phyloP scores from a whole-genome alignment of 2,888 invertebrate species.

The Bellardia pandia region DNA sequence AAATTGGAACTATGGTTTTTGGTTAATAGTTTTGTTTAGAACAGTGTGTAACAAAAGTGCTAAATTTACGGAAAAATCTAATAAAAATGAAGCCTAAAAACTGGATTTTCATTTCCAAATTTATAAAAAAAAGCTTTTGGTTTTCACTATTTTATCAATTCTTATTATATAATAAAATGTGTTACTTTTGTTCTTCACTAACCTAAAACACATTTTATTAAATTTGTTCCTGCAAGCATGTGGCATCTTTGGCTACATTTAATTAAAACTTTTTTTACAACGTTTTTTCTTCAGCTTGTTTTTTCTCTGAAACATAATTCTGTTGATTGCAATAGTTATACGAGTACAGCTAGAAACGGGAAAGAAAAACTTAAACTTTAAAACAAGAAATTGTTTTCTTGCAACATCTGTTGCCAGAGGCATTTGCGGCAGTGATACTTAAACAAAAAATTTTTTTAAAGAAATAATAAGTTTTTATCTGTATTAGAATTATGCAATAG shows the following conservation, averaged over 20 bases:
- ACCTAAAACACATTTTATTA: not conserved
- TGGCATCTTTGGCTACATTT: slow-evolving; percentile 50
- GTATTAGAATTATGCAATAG: not conserved
- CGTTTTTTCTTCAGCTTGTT: not conserved
- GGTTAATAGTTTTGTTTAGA: too few species aligned
- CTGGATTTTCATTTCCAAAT: too few species aligned
- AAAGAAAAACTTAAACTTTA: slow-evolving; percentile 13
- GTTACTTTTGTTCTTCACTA: too few species aligned
- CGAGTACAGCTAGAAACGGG: not conserved
- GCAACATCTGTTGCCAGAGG: slow-evolving; percentile 55
- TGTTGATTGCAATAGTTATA: not conserved
- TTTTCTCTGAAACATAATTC: not conserved
- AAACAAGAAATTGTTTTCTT: slow-evolving; percentile 33
- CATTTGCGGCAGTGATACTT: not conserved
- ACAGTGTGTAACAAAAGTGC: too few species aligned
- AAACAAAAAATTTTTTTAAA: not conserved
- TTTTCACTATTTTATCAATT: too few species aligned
- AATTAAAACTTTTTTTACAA: slow-evolving; percentile 49
- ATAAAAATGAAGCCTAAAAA: too few species aligned
- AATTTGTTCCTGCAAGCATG: slow-evolving; percentile 7
- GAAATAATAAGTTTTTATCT: not conserved
- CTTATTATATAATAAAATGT: too few species aligned
- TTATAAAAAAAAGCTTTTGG: too few species aligned
- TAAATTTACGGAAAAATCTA: too few species aligned
- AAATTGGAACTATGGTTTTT: too few species aligned